phyloP scores from a whole-genome alignment of 64 coral and sea anemone species.

The Dendrophyllia cribrosa region DNA sequence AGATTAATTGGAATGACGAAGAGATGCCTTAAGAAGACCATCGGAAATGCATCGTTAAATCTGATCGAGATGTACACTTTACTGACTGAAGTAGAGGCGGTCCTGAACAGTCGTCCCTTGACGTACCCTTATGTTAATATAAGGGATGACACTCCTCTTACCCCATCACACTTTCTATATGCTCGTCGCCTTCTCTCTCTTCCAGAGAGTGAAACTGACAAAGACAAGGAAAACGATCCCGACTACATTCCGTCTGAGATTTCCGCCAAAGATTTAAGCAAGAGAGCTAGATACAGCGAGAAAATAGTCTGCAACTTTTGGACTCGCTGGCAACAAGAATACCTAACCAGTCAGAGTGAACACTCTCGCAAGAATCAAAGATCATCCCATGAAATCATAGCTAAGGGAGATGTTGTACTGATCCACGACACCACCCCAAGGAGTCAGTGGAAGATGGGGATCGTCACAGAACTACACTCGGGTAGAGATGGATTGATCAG shows the following conservation, averaged over 20 bases:
- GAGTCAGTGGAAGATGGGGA: slow-evolving; percentile 55
- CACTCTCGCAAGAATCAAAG: slow-evolving; percentile 25
- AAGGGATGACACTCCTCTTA: slow-evolving; percentile 27
- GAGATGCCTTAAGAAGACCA: not conserved
- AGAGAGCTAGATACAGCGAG: not conserved
- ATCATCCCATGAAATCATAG: not conserved
- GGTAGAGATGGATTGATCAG: slow-evolving; percentile 28
- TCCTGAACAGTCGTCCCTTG: slow-evolving; percentile 33
- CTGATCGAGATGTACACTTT: slow-evolving; percentile 1
- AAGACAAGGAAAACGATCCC: not conserved
- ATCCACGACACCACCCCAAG: slow-evolving; percentile 37
- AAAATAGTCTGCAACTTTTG: not conserved
- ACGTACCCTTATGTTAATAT: slow-evolving; percentile 16
- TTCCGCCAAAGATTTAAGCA: slow-evolving; percentile 3
- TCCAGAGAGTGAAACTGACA: not conserved
- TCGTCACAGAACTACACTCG: slow-evolving; percentile 22
- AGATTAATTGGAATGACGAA: too few species aligned
- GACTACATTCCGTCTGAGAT: not conserved
- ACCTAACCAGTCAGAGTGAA: slow-evolving; percentile 45
- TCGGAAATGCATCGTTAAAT: slow-evolving; percentile 4
- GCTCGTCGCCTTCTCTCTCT: slow-evolving; percentile 13
- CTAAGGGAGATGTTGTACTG: slow-evolving; percentile 39
- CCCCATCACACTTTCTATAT: slow-evolving; percentile 46
- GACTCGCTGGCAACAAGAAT: slow-evolving; percentile 46
- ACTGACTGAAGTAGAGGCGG: slow-evolving; percentile 48